phyloP scores from a whole-genome alignment of 2,797 vertebrate species.

The Odontamblyopus lacepedii region DNA sequence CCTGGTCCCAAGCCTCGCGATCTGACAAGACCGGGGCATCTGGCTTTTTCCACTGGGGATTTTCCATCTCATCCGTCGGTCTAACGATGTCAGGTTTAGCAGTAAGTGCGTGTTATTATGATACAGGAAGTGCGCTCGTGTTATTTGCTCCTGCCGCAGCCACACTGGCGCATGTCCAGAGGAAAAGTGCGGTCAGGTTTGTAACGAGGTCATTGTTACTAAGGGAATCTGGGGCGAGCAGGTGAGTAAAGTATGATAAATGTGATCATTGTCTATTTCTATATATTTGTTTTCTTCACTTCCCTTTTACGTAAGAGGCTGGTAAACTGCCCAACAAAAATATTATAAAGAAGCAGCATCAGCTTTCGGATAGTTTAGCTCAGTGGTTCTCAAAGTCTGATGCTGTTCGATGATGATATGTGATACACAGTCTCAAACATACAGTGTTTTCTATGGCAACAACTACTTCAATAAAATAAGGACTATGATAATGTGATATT shows the following conservation, averaged over 20 bases:
- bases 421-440: too few species aligned
- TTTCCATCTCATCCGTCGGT: constrained; percentile 44
- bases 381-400: too few species aligned
- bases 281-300: too few species aligned
- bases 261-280: too few species aligned
- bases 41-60: constrained; percentile 34
- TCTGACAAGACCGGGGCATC: constrained; percentile 49
- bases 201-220: neutral
- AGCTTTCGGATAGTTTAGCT: too few species aligned
- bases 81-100: constrained; percentile 47
- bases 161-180: constrained; percentile 24
- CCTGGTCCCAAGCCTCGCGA: constrained; percentile 33
- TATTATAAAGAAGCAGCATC: too few species aligned
- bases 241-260: constrained; percentile 16
- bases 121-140: constrained; percentile 41
- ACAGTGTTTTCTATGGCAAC: too few species aligned
- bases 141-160: constrained; percentile 14
- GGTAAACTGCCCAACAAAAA: too few species aligned
- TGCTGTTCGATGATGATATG: too few species aligned
- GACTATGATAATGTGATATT: too few species aligned
- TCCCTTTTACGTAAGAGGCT: too few species aligned
- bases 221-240: neutral
- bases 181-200: constrained; percentile 31
- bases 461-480: too few species aligned
- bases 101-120: constrained; percentile 35